Percentiles rank a stretch among this genome's conserved stretches.
These are phyloP conservation scores for Eurypyga helias DNA, from an alignment of 2,113 vertebrate species.

Conservation along the genomic window DNA sequence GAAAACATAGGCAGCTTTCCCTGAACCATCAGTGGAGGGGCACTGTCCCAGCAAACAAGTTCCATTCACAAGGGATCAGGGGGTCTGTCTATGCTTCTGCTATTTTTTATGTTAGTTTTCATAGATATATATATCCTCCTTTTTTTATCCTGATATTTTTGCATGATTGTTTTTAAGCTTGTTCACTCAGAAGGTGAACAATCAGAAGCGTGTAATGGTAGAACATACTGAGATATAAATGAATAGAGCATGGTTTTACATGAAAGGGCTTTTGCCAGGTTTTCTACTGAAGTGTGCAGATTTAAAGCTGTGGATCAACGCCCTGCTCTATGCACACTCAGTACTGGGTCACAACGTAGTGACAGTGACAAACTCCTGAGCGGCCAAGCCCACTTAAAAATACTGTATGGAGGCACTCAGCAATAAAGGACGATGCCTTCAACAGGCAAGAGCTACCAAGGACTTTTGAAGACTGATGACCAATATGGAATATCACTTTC, in stretches of 20 bases:
- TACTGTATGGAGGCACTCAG: background rate
- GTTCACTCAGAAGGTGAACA: background rate
- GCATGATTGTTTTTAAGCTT: background rate
- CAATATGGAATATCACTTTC: background rate
- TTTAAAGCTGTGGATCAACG: constrained; percentile 11
- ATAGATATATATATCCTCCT: background rate
- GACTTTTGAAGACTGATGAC: constrained; percentile 33
- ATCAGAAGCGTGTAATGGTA: background rate
- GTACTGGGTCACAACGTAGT: background rate
- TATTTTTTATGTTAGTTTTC: background rate
- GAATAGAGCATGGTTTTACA: background rate
- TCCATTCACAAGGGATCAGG: background rate
- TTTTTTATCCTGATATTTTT: background rate
- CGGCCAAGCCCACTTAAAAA: background rate
- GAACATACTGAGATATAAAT: background rate
- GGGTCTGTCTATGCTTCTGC: background rate
- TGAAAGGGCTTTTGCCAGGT: background rate
- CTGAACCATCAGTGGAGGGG: background rate
- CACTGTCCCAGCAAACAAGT: background rate
- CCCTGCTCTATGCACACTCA: background rate
- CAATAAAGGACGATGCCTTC: constrained; percentile 21
- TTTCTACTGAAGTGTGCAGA: constrained; percentile 15
- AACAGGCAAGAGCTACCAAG: constrained; percentile 15
- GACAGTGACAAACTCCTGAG: constrained; percentile 43
- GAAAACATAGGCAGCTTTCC: background rate